phyloP scores from a whole-genome alignment of 2,888 invertebrate genomes.

The Lordiphosa andalusiaca region DNA sequence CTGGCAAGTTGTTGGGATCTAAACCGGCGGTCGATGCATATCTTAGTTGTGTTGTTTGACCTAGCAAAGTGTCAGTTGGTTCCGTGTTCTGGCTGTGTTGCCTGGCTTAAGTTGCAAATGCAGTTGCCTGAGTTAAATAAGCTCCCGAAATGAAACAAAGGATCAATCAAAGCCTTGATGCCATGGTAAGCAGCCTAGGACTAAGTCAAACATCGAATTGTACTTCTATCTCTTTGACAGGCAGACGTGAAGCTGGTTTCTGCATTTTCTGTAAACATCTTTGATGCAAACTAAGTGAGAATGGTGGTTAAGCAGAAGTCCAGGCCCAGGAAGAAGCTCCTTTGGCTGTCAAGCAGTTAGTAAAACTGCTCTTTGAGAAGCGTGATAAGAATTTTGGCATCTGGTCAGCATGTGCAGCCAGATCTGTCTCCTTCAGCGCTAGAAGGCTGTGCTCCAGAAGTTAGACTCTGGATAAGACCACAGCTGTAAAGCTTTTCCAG shows the following conservation, averaged over 20 bases:
- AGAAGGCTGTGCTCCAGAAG: conserved; percentile 96
- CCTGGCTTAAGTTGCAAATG: too few species aligned
- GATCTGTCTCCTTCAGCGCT: conserved; percentile 98
- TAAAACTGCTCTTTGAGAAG: conserved; percentile 98
- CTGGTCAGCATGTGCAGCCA: conserved; percentile 99
- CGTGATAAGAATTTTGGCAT: conserved; percentile 98
- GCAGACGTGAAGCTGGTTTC: conserved; percentile 79
- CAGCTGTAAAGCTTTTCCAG: conserved; percentile 97
- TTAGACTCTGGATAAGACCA: conserved; percentile 98
- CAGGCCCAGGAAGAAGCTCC: conserved; percentile 94
- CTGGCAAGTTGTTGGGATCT: too few species aligned
- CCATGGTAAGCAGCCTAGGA: too few species aligned
- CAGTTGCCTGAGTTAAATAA: too few species aligned
- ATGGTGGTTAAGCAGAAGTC: conserved; percentile 84
- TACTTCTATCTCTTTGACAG: conserved; percentile 79
- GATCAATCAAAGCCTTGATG: too few species aligned
- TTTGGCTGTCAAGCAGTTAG: conserved; percentile 94
- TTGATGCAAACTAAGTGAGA: conserved; percentile 68
- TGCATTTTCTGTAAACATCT: conserved; percentile 77
- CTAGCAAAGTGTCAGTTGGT: too few species aligned
- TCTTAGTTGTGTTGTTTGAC: too few species aligned
- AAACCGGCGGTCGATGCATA: too few species aligned
- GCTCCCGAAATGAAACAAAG: too few species aligned
- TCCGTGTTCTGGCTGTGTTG: too few species aligned
- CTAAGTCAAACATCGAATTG: too few species aligned